Conservation (phyloP, 2,797 vertebrate species). For the Microctenopoma steveboyesi region DNA sequence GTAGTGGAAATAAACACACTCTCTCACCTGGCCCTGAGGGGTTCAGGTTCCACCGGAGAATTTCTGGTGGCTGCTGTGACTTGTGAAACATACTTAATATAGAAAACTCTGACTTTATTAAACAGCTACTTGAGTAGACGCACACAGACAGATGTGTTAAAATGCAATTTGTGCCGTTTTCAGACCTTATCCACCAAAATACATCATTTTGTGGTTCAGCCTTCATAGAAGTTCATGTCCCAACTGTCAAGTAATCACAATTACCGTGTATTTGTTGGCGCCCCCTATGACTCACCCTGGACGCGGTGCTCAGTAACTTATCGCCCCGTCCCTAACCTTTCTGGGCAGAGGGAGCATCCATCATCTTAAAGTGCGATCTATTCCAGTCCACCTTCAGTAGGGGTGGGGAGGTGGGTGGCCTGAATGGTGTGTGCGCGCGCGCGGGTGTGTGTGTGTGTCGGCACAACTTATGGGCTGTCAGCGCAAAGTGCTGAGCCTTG, state of each 20-base stretch:
- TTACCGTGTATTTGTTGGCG: conserved; percentile 69
- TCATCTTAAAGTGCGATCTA: conserved; percentile 82
- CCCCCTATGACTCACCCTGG: conserved; percentile 52
- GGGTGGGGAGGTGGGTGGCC: conserved; percentile 47
- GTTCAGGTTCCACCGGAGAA: conserved; percentile 35
- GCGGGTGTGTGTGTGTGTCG: conserved; percentile 23
- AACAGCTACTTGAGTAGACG: conserved; percentile 5
- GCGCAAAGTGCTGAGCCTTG: conserved; percentile 80
- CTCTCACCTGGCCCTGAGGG: conserved; percentile 35
- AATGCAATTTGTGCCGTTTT: conserved; percentile 24
- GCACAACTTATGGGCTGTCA: conserved; percentile 84
- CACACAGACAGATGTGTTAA: not conserved
- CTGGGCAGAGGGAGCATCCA: conserved; percentile 76
- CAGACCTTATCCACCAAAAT: conserved; percentile 37
- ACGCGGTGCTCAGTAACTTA: conserved; percentile 76
- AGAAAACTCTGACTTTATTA: not conserved
- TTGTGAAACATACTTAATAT: not conserved
- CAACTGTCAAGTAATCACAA: conserved; percentile 69
- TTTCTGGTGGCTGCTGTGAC: conserved; percentile 1
- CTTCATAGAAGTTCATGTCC: conserved; percentile 52
- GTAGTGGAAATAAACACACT: conserved; percentile 46
- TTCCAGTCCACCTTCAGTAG: conserved; percentile 74
- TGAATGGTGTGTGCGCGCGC: conserved; percentile 57
- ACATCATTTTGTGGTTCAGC: conserved; percentile 25
- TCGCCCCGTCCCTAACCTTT: conserved; percentile 78